A percentile compares a stretch with the other conserved stretches of the same genome.
Evolutionary conservation across 2,113 vertebrate genomes (phyloP).

Genomic region (Chamaetylas fuelleborni): DNA sequence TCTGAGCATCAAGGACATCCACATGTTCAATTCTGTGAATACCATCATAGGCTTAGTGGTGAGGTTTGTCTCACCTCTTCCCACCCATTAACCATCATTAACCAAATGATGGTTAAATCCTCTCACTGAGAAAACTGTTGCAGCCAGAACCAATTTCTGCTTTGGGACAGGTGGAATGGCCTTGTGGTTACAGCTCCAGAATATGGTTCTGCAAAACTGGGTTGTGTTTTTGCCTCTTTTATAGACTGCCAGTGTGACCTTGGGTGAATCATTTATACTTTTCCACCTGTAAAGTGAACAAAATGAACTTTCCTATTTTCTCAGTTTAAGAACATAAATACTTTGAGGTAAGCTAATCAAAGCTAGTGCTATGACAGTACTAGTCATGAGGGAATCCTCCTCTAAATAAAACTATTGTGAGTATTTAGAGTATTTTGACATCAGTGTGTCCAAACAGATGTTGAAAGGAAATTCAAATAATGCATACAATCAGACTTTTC

Average conservation of each 20-base stretch:
- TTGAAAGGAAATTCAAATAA: neutral
- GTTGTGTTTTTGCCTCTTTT: neutral
- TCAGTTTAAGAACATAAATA: neutral
- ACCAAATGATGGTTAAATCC: neutral
- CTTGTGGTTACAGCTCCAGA: neutral
- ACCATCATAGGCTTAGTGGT: neutral
- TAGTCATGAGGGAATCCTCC: neutral
- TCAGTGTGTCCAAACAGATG: neutral
- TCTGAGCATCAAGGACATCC: neutral
- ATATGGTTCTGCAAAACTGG: neutral
- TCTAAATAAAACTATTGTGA: neutral
- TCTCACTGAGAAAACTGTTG: neutral
- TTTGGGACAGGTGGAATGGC: neutral
- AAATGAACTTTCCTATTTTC: neutral
- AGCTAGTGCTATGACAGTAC: neutral
- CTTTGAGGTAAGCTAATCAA: neutral
- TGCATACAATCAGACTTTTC: neutral
- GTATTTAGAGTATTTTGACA: neutral
- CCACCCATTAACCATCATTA: neutral
- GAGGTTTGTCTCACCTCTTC: neutral
- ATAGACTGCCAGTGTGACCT: neutral
- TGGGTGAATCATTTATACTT: neutral
- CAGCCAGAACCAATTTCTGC: conserved; percentile 20
- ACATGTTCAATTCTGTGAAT: neutral
- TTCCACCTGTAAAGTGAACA: conserved; percentile 10